Percentiles rank a stretch among this genome's conserved stretches.
Evolutionary conservation across 1,140 invertebrate genomes (phyloP).

Genomic region (Chironomus tepperi): DNA sequence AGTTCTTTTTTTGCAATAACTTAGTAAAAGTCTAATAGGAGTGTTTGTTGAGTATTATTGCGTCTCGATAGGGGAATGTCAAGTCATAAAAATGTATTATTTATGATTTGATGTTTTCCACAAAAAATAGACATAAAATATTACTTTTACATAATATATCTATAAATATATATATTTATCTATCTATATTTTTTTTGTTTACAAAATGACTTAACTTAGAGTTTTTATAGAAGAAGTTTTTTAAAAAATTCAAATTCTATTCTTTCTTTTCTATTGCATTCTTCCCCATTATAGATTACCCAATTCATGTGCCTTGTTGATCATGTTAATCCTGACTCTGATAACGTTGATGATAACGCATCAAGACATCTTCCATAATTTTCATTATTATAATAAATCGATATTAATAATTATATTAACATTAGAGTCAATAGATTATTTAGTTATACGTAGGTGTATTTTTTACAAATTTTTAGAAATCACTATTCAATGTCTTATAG

Average conservation of each 20-base stretch:
- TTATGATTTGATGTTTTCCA: conserved; percentile 1
- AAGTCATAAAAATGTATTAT: background rate
- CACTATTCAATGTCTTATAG: background rate
- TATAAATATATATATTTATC: too few relatives aligned
- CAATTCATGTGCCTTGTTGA: conserved; percentile 1
- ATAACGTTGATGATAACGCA: background rate
- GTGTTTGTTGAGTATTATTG: background rate
- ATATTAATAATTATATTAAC: background rate
- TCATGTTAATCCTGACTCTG: background rate
- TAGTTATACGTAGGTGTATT: background rate
- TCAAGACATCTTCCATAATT: background rate
- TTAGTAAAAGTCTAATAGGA: conserved; percentile 7
- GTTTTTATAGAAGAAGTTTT: too few relatives aligned
- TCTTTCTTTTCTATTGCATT: conserved; percentile 10
- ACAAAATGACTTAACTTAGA: too few relatives aligned
- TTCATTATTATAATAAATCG: background rate
- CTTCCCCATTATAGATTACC: background rate
- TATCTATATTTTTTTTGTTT: too few relatives aligned
- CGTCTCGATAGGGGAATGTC: background rate
- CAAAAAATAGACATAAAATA: background rate
- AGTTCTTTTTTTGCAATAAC: background rate
- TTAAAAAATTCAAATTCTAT: background rate
- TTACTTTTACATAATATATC: background rate
- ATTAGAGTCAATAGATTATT: conserved; percentile 4
- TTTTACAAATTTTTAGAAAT: conserved; percentile 20